These are phyloP conservation scores for Trematocara marginatum DNA, from an alignment of 2,113 vertebrate species.

Conservation along the genomic window DNA sequence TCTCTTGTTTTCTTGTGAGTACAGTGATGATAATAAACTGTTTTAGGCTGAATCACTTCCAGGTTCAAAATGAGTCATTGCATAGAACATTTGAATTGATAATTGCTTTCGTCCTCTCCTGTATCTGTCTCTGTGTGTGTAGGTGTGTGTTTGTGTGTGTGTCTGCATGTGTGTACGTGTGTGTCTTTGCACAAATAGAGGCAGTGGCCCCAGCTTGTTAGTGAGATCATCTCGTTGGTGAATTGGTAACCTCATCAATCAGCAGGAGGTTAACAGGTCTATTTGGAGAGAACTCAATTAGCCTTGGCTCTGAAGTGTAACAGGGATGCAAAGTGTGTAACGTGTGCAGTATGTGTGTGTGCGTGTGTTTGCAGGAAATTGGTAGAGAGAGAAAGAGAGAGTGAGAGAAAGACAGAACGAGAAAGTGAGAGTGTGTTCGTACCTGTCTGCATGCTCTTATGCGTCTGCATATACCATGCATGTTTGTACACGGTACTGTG, in stretches of 20 bases:
- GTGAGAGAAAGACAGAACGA: neutral
- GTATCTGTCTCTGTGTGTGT: neutral
- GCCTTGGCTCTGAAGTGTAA: slow-evolving; percentile 48
- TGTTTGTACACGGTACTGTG: slow-evolving; percentile 42
- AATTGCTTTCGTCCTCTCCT: slow-evolving; percentile 73
- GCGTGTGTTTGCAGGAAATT: neutral
- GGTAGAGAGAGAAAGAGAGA: neutral
- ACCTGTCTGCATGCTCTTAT: slow-evolving; percentile 54
- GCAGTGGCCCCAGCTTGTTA: slow-evolving; percentile 63
- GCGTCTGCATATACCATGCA: slow-evolving; percentile 54
- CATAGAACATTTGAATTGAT: slow-evolving; percentile 95
- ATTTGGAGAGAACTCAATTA: slow-evolving; percentile 34
- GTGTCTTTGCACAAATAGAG: slow-evolving; percentile 35
- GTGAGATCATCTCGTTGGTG: slow-evolving; percentile 37
- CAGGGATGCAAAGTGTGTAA: slow-evolving; percentile 7
- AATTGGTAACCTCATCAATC: slow-evolving; percentile 36
- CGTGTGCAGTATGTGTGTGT: neutral
- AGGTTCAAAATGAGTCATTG: slow-evolving; percentile 91
- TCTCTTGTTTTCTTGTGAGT: slow-evolving; percentile 80
- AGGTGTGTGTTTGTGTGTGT: neutral
- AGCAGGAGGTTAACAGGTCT: slow-evolving; percentile 35
- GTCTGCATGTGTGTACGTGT: neutral
- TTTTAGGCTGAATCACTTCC: slow-evolving; percentile 73
- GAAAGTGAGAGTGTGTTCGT: slow-evolving; percentile 24
- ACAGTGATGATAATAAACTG: slow-evolving; percentile 78